Evolutionary conservation across 2,888 invertebrate species (phyloP), one percentile per base, ranked within the genome.

Genomic region (Notodonta ziczac): DNA sequence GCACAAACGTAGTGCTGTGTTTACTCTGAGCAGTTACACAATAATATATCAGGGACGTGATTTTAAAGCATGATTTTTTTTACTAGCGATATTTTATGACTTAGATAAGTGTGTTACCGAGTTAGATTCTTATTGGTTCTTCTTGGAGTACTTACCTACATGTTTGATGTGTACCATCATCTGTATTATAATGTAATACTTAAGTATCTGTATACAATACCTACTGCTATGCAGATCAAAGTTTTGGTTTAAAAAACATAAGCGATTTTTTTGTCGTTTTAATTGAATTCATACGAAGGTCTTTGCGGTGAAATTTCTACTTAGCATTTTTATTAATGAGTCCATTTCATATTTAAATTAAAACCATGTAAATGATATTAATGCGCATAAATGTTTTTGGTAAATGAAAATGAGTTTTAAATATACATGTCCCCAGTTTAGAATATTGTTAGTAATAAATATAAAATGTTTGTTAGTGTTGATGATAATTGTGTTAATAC

Each of bases 401-500:
- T 24, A 24, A 52, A 52, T 24, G 8, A 8, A 24, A 9, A 14
- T n/a, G 50, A 13, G 32, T 52, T 4, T 3, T 16, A 9, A 14
- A 51, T 32, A 13, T 52, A 24, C 52, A 32, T 24, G 6, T 46
- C 12, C 32, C 51, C 32, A 32, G 52, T 32, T 52, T 12, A 32
- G 24, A 52, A 35, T 12, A 24, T n/a, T 39, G 39, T 54, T 54
- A 54, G 54, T 39, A 54, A 14, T 39, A 35, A 44, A 14, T 53
- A 42, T 53, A 52, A 24, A 54, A 39, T 54, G 14, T 54, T 39
- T 39, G 54, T 53, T 54, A 54, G 54, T 54, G 5, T 13, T 52
- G 52, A 52, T 52, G 52, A 13, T 7, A 51, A 24, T 4, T 9
- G 32, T 52, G 52, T 52, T 52, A 52, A 12, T 52, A 52, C 51